Evolutionary conservation across 2,797 vertebrate genomes (phyloP).

Genomic region (Podarcis lilfordi): DNA sequence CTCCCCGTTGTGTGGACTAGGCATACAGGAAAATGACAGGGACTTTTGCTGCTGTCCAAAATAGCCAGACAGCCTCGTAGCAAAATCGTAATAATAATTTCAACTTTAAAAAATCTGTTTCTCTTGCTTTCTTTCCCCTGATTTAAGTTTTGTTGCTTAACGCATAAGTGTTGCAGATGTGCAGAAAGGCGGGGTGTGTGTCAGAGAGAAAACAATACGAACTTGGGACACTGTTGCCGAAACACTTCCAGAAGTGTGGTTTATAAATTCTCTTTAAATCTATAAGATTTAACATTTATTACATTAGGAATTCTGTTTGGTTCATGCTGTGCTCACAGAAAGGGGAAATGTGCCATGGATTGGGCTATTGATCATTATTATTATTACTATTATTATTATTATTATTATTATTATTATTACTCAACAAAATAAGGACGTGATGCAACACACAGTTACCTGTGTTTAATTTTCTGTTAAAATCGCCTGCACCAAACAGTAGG

Average conservation of each 20-base stretch:
- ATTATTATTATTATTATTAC: neutral
- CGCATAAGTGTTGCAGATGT: slow-evolving; percentile 14
- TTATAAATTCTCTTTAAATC: slow-evolving; percentile 5
- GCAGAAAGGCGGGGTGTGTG: slow-evolving; percentile 19
- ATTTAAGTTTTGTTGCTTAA: slow-evolving; percentile 16
- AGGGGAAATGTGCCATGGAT: neutral
- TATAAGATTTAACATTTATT: neutral
- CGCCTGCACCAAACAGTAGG: neutral
- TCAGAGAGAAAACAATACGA: neutral
- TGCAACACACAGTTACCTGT: neutral
- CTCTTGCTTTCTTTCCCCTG: neutral
- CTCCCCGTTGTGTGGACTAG: neutral
- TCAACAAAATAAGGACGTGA: neutral
- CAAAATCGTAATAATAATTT: neutral
- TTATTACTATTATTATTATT: too few relatives aligned
- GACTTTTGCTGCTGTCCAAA: neutral
- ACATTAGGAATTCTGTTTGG: neutral
- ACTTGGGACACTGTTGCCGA: neutral
- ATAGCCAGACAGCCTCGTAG: neutral
- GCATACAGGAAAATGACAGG: neutral
- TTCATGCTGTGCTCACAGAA: fast-evolving
- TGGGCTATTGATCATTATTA: neutral
- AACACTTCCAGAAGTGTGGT: neutral
- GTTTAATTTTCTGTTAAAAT: neutral
- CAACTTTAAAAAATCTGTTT: neutral